Evolutionary conservation across 2,797 vertebrate species (phyloP), one percentile per base, ranked within the genome.

Genomic region (Galaxias olidus): DNA sequence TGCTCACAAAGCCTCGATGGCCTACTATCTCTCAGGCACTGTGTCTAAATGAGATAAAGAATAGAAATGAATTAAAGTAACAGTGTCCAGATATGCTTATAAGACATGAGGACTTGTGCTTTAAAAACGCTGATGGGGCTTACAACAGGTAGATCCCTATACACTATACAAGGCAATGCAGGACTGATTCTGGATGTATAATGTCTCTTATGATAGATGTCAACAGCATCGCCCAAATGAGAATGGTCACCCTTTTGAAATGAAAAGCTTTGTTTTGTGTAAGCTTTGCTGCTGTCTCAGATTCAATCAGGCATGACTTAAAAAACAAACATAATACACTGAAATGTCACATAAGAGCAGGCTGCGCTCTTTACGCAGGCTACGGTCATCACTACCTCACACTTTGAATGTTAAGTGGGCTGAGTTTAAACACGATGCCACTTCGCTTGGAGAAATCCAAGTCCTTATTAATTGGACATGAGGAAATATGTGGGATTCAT

Each of bases 381-480:
- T n/a, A n/a, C n/a, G n/a, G n/a, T n/a, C n/a, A n/a, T n/a, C n/a
- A n/a, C n/a, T n/a, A n/a, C n/a, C n/a, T 30, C 30, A 30, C 30
- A 30, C 42, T 61, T 59, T 65, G 40, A 72, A 63, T 55, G 4
- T 65, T 19, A 20, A 45, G 17, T 48, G 17, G 47, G n/a, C 61
- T 65, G 41, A 75, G 61, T 46, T 65, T 61, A 17, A 46, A 19
- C 58, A 44, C 56, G 56, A 70, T 67, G 70, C 72, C 46, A 55
- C 61, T 61, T 30, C 30, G 47, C 61, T n/a, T 61, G 4, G 64
- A 50, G 20, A 71, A 71, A 30, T 30, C 63, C 69, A 71, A 66
- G 71, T 60, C 59, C 66, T 41, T 46, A 20, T 62, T 68, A 46
- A 68, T 65, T 57, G 46, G 54, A n/a, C 15, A 4, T n/a, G 65